These are phyloP conservation scores for Lycopodina hypogea DNA, from an alignment of 37 sponge, comb jelly and placozoan species.

Conservation along the genomic window DNA sequence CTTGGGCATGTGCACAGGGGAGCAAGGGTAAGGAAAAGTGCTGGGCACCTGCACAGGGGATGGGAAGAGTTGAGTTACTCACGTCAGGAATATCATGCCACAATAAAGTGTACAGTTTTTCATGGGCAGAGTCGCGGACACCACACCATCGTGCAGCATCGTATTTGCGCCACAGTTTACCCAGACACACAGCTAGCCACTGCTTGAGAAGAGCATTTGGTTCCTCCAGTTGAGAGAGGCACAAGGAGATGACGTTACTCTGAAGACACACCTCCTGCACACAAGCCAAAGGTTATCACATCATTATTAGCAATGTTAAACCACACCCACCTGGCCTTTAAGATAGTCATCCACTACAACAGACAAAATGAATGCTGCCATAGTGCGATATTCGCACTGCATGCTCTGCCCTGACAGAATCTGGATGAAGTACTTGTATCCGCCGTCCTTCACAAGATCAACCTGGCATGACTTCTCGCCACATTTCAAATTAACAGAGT, in stretches of 20 bases:
- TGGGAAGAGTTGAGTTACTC: conserved; percentile 4
- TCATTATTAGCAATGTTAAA: neutral
- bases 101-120: conserved; percentile 75
- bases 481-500: neutral
- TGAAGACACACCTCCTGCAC: conserved; percentile 63
- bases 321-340: conserved; percentile 63
- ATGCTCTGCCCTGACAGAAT: conserved; percentile 70
- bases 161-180: conserved; percentile 77
- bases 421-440: conserved; percentile 84
- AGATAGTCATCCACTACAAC: conserved; percentile 61
- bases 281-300: neutral
- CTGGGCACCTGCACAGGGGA: too few relatives aligned
- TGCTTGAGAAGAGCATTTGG: conserved; percentile 68
- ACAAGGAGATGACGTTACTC: conserved; percentile 55
- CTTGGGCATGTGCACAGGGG: too few relatives aligned
- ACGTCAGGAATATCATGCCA: conserved; percentile 92
- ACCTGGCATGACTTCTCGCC: conserved; percentile 65
- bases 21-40: too few relatives aligned
- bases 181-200: conserved; percentile 93
- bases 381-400: conserved; percentile 85
- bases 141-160: conserved; percentile 85
- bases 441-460: conserved; percentile 83
- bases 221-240: conserved; percentile 80
- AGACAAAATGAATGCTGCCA: conserved; percentile 88
- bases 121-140: conserved; percentile 84